Evolutionary conservation across 1,140 invertebrate genomes (phyloP).

Genomic region (Bactericera cockerelli): DNA sequence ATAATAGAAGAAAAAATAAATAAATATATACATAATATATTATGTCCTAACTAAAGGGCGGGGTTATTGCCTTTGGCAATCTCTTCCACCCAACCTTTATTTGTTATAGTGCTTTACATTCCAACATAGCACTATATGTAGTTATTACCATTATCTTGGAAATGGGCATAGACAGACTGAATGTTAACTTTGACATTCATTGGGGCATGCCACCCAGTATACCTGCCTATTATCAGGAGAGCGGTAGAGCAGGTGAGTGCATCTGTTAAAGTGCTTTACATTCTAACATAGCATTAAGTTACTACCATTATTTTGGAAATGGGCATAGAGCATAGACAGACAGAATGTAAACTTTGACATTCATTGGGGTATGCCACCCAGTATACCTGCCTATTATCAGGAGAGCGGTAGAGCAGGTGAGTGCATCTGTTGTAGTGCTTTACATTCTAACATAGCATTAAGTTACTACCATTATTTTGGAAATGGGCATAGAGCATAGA

Average conservation of each 20-base stretch:
- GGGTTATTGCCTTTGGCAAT: too few species aligned
- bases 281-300: too few species aligned
- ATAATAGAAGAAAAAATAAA: too few species aligned
- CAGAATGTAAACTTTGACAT: constrained; percentile 61
- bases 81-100: too few species aligned
- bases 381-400: constrained; percentile 42
- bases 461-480: constrained; percentile 50
- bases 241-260: constrained; percentile 38
- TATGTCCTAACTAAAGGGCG: too few species aligned
- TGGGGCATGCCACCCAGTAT: constrained; percentile 79
- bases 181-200: constrained; percentile 72
- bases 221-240: constrained; percentile 42
- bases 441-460: too few species aligned
- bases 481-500: constrained; percentile 63
- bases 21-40: too few species aligned
- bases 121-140: too few species aligned
- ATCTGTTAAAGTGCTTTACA: too few species aligned
- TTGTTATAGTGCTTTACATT: too few species aligned
- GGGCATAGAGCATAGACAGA: constrained; percentile 60
- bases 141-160: constrained; percentile 52
- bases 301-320: constrained; percentile 58
- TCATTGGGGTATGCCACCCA: constrained; percentile 85
- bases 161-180: constrained; percentile 56
- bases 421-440: too few species aligned
- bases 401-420: constrained; percentile 44